These are phyloP conservation scores for Apostichopus parvimensis DNA, from an alignment of 35 echinoderm and acorn worm genomes.

Conservation along the genomic window DNA sequence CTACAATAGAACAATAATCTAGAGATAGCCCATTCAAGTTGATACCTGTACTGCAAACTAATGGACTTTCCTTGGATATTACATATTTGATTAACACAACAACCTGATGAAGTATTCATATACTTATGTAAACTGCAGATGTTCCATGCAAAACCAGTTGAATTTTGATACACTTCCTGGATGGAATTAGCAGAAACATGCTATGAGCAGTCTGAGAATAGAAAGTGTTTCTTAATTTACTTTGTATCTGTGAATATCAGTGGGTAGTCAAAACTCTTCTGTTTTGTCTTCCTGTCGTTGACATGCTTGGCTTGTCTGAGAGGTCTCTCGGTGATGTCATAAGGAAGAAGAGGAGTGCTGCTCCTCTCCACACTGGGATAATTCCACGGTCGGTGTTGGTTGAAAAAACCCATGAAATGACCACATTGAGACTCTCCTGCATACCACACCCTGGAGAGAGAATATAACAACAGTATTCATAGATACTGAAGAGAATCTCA, in stretches of 20 bases:
- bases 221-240: slow-evolving; percentile 56
- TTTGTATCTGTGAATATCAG: slow-evolving; percentile 90
- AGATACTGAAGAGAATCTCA: neutral
- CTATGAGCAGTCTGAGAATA: neutral
- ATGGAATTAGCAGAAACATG: neutral
- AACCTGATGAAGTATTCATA: too few relatives aligned
- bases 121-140: too few relatives aligned
- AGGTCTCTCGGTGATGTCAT: slow-evolving; percentile 93
- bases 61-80: too few relatives aligned
- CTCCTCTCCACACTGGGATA: slow-evolving; percentile 89
- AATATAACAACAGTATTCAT: neutral
- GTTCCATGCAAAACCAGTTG: too few relatives aligned
- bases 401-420: slow-evolving; percentile 99
- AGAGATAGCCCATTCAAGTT: too few relatives aligned
- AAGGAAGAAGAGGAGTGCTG: slow-evolving; percentile 87
- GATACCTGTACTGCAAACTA: too few relatives aligned
- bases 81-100: too few relatives aligned
- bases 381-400: slow-evolving; percentile 97
- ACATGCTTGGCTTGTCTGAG: slow-evolving; percentile 70
- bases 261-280: slow-evolving; percentile 84
- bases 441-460: slow-evolving; percentile 83
- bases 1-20: too few relatives aligned
- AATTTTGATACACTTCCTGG: neutral
- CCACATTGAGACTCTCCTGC: slow-evolving; percentile 66
- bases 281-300: slow-evolving; percentile 77